A percentile compares a stretch with the other conserved stretches of the same genome.
These are phyloP conservation scores for Leptopilina clavipes DNA, from an alignment of 1,140 invertebrate genomes.

Conservation along the genomic window DNA sequence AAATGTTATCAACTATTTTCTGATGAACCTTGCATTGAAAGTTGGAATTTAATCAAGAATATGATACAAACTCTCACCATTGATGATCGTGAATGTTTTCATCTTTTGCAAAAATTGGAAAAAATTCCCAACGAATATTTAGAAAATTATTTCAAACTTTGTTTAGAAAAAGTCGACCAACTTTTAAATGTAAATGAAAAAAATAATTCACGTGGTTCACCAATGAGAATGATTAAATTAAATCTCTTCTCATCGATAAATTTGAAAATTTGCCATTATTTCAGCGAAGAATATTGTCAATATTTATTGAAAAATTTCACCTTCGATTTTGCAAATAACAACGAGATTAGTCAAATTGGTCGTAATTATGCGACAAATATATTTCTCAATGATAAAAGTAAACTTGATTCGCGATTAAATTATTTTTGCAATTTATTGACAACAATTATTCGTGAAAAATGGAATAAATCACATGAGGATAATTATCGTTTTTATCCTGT, in stretches of 20 bases:
- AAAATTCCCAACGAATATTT: slow-evolving; percentile 55
- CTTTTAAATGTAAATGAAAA: slow-evolving; percentile 33
- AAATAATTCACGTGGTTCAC: no score
- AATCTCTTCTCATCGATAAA: neutral
- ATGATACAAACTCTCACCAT: slow-evolving; percentile 43
- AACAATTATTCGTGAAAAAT: slow-evolving; percentile 21
- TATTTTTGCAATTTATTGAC: slow-evolving; percentile 35
- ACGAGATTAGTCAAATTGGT: neutral
- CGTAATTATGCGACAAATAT: neutral
- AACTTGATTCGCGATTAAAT: slow-evolving; percentile 36
- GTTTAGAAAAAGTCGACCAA: slow-evolving; percentile 38
- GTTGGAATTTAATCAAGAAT: slow-evolving; percentile 51
- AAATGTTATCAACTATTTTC: slow-evolving; percentile 46
- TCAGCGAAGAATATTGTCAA: neutral
- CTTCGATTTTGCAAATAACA: neutral
- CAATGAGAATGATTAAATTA: no score
- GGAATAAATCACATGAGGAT: slow-evolving; percentile 35
- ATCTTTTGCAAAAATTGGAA: slow-evolving; percentile 25
- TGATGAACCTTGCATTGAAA: slow-evolving; percentile 39
- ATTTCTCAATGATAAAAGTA: slow-evolving; percentile 1
- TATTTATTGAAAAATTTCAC: neutral
- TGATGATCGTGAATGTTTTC: slow-evolving; percentile 46
- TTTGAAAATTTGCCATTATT: neutral
- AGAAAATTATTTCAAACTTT: slow-evolving; percentile 40
- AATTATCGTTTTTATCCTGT: slow-evolving; percentile 17